Conservation (phyloP, 2,113 vertebrate genomes). For the Dromaius novaehollandiae region DNA sequence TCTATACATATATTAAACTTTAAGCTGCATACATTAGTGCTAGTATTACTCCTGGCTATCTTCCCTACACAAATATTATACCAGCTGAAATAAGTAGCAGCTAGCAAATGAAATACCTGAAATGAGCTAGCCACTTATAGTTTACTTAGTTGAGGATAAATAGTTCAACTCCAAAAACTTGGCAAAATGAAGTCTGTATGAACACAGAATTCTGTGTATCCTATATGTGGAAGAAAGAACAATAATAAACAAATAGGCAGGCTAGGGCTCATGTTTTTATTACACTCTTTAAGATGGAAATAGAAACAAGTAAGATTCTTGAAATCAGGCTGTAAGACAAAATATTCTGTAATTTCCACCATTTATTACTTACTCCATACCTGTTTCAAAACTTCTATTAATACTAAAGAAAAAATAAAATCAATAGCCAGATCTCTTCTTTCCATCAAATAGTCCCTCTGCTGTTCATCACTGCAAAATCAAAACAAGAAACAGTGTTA, state of each 20-base stretch:
- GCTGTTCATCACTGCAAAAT: slow-evolving; percentile 93
- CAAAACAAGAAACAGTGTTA: slow-evolving; percentile 50
- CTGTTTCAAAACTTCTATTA: slow-evolving; percentile 99
- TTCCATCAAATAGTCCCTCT: slow-evolving; percentile 97
- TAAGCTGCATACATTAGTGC: not conserved
- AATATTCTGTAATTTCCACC: not conserved
- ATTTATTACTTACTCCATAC: slow-evolving; percentile 72
- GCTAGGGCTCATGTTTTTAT: not conserved
- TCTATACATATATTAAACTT: not conserved
- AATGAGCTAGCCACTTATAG: not conserved
- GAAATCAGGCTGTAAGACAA: not conserved
- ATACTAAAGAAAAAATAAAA: slow-evolving; percentile 98
- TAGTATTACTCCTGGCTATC: not conserved
- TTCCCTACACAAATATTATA: not conserved
- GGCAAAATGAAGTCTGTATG: not conserved
- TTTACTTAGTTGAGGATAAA: not conserved
- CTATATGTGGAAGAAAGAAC: not conserved
- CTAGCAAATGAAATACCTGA: not conserved
- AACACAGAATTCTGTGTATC: not conserved
- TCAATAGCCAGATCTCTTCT: slow-evolving; percentile 98
- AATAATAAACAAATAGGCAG: not conserved
- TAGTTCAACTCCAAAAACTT: not conserved
- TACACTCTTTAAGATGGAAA: not conserved
- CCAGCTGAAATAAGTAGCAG: not conserved
- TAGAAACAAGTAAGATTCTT: not conserved